Percentiles rank a stretch among this genome's conserved stretches.
Evolutionary conservation across 1,140 invertebrate genomes (phyloP).

Genomic region (Drosophila ananassae): DNA sequence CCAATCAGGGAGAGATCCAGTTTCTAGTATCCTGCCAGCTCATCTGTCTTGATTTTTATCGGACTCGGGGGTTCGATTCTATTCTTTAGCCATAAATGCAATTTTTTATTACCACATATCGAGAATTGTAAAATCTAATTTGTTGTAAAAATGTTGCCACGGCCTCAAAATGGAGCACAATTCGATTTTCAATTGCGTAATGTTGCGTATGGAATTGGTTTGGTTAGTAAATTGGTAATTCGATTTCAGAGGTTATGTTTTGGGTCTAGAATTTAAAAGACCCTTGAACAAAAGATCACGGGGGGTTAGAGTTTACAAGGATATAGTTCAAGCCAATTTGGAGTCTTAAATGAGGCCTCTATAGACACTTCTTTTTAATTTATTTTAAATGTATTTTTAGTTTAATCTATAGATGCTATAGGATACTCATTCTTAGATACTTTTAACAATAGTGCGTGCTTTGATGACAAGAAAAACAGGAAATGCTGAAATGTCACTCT

Average conservation of each 20-base stretch:
- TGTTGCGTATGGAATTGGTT: constrained; percentile 73
- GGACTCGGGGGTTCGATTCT: constrained; percentile 67
- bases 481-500: constrained; percentile 61
- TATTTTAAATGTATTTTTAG: not conserved
- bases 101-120: constrained; percentile 50
- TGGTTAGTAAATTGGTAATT: constrained; percentile 50
- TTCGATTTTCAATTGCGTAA: constrained; percentile 79
- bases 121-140: constrained; percentile 77
- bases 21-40: not conserved
- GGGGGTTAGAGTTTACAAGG: not conserved
- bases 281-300: constrained; percentile 19
- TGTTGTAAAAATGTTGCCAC: constrained; percentile 45
- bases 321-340: no score
- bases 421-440: constrained; percentile 4
- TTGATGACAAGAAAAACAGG: constrained; percentile 45
- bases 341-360: no score
- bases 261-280: constrained; percentile 7
- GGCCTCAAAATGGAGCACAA: constrained; percentile 48
- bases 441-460: constrained; percentile 35
- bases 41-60: constrained; percentile 52
- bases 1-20: constrained; percentile 45
- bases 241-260: constrained; percentile 62
- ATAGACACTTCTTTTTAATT: not conserved
- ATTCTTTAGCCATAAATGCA: constrained; percentile 42
- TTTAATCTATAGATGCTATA: not conserved